phyloP scores from a whole-genome alignment of 2,888 invertebrate genomes.

The Cheilosia impressa region DNA sequence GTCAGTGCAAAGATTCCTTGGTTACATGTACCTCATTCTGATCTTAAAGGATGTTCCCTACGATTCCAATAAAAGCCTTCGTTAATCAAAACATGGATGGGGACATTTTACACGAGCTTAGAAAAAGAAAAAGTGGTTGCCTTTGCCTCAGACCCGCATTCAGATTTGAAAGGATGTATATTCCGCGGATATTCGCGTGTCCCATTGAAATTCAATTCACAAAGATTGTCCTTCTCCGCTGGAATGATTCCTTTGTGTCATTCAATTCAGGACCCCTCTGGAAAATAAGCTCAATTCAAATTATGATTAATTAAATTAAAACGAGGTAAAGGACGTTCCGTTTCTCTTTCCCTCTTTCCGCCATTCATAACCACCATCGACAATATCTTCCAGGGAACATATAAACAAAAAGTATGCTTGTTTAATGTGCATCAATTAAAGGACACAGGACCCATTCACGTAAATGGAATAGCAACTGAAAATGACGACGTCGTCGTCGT shows the following conservation, averaged over 20 bases:
- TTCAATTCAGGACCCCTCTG: slow-evolving; percentile 4
- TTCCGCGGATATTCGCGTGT: neutral
- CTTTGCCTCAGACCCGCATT: neutral
- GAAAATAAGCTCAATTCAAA: slow-evolving; percentile 66
- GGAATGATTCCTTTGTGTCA: neutral
- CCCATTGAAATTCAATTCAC: slow-evolving; percentile 12
- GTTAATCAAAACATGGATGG: no score
- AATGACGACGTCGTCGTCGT: slow-evolving; percentile 58
- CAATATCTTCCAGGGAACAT: slow-evolving; percentile 33
- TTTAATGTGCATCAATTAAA: slow-evolving; percentile 70
- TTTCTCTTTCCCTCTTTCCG: slow-evolving; percentile 24
- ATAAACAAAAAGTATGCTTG: slow-evolving; percentile 38
- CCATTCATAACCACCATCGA: slow-evolving; percentile 11
- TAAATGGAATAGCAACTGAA: slow-evolving; percentile 71
- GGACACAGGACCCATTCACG: slow-evolving; percentile 66
- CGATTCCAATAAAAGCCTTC: no score
- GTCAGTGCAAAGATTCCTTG: no score
- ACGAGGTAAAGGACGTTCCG: slow-evolving; percentile 34
- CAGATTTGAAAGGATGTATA: neutral
- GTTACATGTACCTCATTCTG: no score
- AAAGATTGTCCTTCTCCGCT: slow-evolving; percentile 2
- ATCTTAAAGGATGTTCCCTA: no score
- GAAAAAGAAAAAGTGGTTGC: neutral
- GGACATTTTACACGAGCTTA: neutral
- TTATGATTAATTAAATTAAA: slow-evolving; percentile 65